Evolutionary conservation across 2,113 vertebrate species (phyloP), one percentile per base, ranked within the genome.

Genomic region (Xenopus borealis): DNA sequence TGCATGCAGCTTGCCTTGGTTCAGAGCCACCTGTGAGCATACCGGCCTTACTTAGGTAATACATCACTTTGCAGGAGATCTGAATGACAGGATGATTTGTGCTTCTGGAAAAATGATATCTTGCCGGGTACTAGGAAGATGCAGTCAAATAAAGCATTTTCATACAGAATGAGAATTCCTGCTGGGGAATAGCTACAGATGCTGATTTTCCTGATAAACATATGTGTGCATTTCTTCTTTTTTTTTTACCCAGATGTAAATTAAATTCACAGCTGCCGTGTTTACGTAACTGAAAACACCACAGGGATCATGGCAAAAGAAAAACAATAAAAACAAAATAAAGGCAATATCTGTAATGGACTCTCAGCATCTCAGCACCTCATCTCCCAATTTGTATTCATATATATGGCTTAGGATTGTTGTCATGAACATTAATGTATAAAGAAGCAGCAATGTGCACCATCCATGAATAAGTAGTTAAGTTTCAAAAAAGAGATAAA

Each of bases 71-170:
- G 73, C 62, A 57, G 58, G 66, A 67, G 74, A 70, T 77, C 74
- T 77, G 74, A 77, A 70, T 64, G 74, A 69, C 66, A 69, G 45
- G 74, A 77, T 69, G 58, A 77, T 77, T 64, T 77, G 74, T 77
- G 66, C 66, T 77, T 63, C 74, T 77, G 64, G 74, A 57, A 77
- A 77, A 77, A 59, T 77, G 66, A 77, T 70, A 77, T 63, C 66
- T 69, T 70, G 67, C 66, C 55, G 46, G 30, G 66, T 77, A 20
- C 59, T 47, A 70, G 67, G 67, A 77, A 70, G 66, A 70, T 70
- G 59, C 67, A 77, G 62, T 77, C 57, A 67, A 77, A 77, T 77
- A 70, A 77, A 77, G 30, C 58, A 69, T 70, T 53, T 70, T 40
- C 55, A 59, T 20, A 27, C 53, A 66, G 55, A 66, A 66, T 44